Evolutionary conservation across 2,113 vertebrate species (phyloP), one percentile per base, ranked within the genome.

Genomic region (Labeo rohita): DNA sequence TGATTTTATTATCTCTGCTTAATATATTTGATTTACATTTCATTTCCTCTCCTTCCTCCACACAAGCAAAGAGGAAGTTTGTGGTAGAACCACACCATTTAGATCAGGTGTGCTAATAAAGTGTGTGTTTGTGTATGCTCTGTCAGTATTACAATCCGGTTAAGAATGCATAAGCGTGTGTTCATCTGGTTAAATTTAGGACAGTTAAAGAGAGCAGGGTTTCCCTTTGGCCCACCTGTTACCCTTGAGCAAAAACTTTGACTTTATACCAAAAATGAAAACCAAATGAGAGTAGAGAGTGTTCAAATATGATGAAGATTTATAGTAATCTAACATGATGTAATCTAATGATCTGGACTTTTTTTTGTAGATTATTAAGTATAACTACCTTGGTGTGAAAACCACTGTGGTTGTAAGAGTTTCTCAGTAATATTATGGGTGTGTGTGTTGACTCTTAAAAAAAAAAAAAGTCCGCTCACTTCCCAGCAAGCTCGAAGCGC

Each of bases 91-190:
- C 49, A 28, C 74, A 54, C n/a, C 15, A 28, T 54, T 77, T 77
- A 77, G 85, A 77, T 63, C 49, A 47, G 52, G 80, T 83, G 54
- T 52, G 70, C 39, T 72, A 45, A 72, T 59, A 49, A 36, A 73
- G 66, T 43, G 18, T 75, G 63, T 79, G 83, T 59, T 3, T 56
- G 52, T 83, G 80, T 74, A 45, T 45, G 5, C 18, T 4, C 47
- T 70, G 13, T 39, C 45, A 34, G 12, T 66, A 56, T 83, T 28
- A 10, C 43, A 76, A 68, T 45, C 59, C 45, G 9, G n/a, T 76
- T n/a, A 65, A 45, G 79, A 74, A 21, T 43, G 28, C 13, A 16
- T 10, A 47, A 56, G n/a, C 18, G 56, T n/a, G n/a, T 84, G 56
- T 76, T 36, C 12, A 34, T 83, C 13, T 65, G 13, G 15, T 54